Percentiles rank a stretch among this genome's conserved stretches.
These are phyloP conservation scores for Pandion haliaetus DNA, from an alignment of 2,113 vertebrate genomes.

Conservation along the genomic window DNA sequence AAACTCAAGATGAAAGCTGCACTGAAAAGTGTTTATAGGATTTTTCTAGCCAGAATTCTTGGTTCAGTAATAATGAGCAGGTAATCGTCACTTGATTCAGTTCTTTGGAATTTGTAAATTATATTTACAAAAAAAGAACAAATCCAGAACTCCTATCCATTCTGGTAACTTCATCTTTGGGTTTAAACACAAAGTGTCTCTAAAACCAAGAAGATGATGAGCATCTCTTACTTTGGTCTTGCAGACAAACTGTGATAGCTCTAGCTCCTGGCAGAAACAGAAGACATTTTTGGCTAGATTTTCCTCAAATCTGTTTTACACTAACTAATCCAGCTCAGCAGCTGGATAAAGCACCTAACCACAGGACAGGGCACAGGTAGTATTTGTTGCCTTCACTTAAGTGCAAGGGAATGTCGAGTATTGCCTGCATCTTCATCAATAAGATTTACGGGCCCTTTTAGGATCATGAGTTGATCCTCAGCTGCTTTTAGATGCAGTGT, in stretches of 20 bases:
- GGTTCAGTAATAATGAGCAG: not conserved
- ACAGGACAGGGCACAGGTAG: not conserved
- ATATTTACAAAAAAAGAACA: not conserved
- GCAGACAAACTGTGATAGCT: not conserved
- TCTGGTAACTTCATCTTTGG: not conserved
- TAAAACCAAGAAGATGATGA: not conserved
- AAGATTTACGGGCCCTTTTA: not conserved
- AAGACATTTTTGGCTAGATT: not conserved
- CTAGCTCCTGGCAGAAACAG: not conserved
- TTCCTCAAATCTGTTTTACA: not conserved
- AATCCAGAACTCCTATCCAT: not conserved
- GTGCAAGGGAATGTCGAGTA: not conserved
- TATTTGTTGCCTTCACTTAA: not conserved
- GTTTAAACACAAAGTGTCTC: not conserved
- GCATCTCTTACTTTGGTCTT: not conserved
- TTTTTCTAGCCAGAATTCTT: not conserved
- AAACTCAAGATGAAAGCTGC: not conserved
- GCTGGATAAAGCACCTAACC: not conserved
- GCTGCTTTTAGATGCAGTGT: not conserved
- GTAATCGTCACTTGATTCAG: not conserved
- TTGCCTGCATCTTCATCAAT: not conserved
- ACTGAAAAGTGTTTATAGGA: not conserved
- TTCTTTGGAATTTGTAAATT: not conserved
- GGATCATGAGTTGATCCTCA: not conserved
- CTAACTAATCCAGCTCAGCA: not conserved